phyloP scores from a whole-genome alignment of 2,888 invertebrate genomes.

The Caenorhabditis becei region DNA sequence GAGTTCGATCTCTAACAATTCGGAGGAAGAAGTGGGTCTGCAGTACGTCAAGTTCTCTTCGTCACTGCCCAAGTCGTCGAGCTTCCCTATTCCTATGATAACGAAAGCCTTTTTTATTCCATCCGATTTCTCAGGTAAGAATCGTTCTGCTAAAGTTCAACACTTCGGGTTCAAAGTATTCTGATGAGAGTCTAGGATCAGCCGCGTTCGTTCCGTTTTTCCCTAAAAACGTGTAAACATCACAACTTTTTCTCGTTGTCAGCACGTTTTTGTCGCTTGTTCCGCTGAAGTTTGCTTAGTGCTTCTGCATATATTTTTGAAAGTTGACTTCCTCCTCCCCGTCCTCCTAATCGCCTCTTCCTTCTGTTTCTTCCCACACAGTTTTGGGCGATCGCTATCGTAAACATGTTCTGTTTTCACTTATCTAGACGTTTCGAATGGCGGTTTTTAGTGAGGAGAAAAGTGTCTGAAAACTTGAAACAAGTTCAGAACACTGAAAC shows the following conservation, averaged over 20 bases:
- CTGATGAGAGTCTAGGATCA: too few relatives aligned
- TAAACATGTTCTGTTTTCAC: constrained; percentile 56
- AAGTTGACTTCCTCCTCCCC: not conserved
- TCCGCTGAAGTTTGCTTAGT: constrained; percentile 5
- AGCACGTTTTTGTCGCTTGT: too few relatives aligned
- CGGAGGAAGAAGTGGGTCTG: constrained; percentile 32
- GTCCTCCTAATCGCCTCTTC: constrained; percentile 26
- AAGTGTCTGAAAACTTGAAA: constrained; percentile 9
- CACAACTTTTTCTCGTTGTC: constrained; percentile 8
- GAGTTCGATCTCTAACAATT: constrained; percentile 53
- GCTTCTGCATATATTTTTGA: constrained; percentile 10
- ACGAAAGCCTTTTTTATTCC: constrained; percentile 33
- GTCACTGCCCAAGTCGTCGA: constrained; percentile 17
- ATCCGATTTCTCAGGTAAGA: constrained; percentile 34
- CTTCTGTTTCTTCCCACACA: constrained; percentile 26
- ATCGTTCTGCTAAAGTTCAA: not conserved
- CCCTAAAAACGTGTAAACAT: constrained; percentile 7
- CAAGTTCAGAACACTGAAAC: not conserved
- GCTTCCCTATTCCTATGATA: not conserved
- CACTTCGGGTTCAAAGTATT: too few relatives aligned
- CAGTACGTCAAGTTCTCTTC: constrained; percentile 12
- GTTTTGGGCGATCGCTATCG: constrained; percentile 50
- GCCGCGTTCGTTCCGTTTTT: too few relatives aligned
- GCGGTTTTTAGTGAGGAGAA: constrained; percentile 30
- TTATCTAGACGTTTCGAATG: constrained; percentile 42